phyloP scores from a whole-genome alignment of 2,113 vertebrate genomes.

The Penelope pileata region DNA sequence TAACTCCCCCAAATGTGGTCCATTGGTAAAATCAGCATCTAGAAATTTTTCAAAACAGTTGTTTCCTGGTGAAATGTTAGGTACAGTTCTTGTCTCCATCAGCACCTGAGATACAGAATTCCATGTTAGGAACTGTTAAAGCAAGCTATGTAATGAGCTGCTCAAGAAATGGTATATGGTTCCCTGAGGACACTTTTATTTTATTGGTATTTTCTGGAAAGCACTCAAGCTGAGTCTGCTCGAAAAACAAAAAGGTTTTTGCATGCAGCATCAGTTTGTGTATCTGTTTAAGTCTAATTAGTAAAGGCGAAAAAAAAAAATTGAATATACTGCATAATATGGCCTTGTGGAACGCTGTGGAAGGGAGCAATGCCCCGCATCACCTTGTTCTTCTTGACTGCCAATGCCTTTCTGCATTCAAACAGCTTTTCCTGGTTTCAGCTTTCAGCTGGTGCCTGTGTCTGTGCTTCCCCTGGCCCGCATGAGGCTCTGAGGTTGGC shows the following conservation, averaged over 20 bases:
- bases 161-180: neutral
- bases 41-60: neutral
- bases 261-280: neutral
- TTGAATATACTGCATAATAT: neutral
- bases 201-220: neutral
- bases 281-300: neutral
- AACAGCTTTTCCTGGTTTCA: neutral
- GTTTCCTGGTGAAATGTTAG: neutral
- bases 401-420: neutral
- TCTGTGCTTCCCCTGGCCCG: neutral
- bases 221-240: neutral
- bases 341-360: neutral
- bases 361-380: neutral
- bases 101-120: neutral
- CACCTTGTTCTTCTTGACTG: neutral
- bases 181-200: neutral
- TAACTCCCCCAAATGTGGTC: neutral
- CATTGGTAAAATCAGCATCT: neutral
- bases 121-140: neutral
- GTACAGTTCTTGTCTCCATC: neutral
- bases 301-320: neutral
- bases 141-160: neutral
- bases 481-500: fast-evolving
- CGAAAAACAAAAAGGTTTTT: neutral
- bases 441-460: neutral